A percentile compares a stretch with the other conserved stretches of the same genome.
phyloP scores from a whole-genome alignment of 2,888 invertebrate species.

The Chouioia cunea region DNA sequence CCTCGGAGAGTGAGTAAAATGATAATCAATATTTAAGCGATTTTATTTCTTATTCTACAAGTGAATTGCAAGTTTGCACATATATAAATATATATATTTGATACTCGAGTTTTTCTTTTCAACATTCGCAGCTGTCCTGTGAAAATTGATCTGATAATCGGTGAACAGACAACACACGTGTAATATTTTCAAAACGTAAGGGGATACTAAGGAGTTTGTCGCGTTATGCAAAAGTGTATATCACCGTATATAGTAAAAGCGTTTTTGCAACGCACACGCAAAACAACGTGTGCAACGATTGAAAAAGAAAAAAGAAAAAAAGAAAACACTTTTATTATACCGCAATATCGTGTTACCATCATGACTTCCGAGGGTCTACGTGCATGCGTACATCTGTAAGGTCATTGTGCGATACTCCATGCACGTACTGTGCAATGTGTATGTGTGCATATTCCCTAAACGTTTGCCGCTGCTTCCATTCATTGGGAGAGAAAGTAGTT shows the following conservation, averaged over 20 bases:
- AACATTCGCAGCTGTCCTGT: conserved; percentile 17
- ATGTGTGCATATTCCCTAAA: background rate
- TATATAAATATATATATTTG: background rate
- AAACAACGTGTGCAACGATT: too few species aligned
- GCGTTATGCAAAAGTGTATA: too few species aligned
- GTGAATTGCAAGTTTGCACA: background rate
- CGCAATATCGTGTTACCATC: too few species aligned
- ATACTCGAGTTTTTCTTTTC: conserved; percentile 1
- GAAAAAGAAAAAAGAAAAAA: too few species aligned
- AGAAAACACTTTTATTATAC: too few species aligned
- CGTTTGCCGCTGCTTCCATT: conserved; percentile 20
- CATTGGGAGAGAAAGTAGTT: conserved; percentile 27
- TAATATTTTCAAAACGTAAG: conserved; percentile 36
- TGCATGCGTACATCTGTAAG: background rate
- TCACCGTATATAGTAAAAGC: too few species aligned
- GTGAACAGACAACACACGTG: background rate
- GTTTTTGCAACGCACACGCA: too few species aligned
- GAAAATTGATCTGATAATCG: conserved; percentile 25
- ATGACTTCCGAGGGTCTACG: conserved; percentile 1
- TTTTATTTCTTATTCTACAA: background rate
- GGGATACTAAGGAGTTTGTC: background rate
- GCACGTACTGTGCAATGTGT: background rate
- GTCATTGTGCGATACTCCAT: conserved; percentile 11
- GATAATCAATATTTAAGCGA: conserved; percentile 18
- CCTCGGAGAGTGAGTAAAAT: too few species aligned